Evolutionary conservation across 1,140 invertebrate species (phyloP).

Genomic region (Nasonia vitripennis): DNA sequence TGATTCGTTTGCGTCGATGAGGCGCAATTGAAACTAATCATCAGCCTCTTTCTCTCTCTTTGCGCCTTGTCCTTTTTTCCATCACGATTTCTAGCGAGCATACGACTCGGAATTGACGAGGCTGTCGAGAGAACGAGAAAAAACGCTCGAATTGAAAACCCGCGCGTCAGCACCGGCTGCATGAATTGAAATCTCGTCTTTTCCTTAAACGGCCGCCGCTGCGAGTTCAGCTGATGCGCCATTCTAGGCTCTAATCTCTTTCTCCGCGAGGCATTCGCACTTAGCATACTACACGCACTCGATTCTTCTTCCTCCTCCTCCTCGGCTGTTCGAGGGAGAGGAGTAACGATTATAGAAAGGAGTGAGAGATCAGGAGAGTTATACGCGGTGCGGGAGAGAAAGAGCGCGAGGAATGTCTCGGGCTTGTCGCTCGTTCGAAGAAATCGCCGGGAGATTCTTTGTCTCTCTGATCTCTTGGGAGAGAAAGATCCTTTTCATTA

Average conservation of each 20-base stretch:
- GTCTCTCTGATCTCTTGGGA: slow-evolving; percentile 23
- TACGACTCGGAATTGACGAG: background rate
- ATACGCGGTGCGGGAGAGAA: background rate
- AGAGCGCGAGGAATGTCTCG: slow-evolving; percentile 53
- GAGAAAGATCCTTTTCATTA: slow-evolving; percentile 53
- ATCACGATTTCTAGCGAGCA: background rate
- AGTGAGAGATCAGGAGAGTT: slow-evolving; percentile 31
- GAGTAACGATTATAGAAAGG: background rate
- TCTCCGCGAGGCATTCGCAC: slow-evolving; percentile 12
- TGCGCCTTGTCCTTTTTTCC: background rate
- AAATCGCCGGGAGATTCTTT: slow-evolving; percentile 37
- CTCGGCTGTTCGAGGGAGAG: background rate
- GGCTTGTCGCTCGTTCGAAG: slow-evolving; percentile 52
- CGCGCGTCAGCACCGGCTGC: background rate
- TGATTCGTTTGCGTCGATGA: slow-evolving; percentile 41
- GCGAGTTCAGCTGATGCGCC: background rate
- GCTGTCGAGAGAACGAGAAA: background rate
- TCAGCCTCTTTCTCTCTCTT: background rate
- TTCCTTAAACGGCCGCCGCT: background rate
- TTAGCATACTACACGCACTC: slow-evolving; percentile 29
- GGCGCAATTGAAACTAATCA: slow-evolving; percentile 48
- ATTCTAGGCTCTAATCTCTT: slow-evolving; percentile 11
- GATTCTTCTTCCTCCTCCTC: background rate
- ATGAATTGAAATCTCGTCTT: background rate
- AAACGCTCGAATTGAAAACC: background rate